Base-by-base conservation (phyloP, 64 coral and sea anemone species). In the Montipora sp. region DNA sequence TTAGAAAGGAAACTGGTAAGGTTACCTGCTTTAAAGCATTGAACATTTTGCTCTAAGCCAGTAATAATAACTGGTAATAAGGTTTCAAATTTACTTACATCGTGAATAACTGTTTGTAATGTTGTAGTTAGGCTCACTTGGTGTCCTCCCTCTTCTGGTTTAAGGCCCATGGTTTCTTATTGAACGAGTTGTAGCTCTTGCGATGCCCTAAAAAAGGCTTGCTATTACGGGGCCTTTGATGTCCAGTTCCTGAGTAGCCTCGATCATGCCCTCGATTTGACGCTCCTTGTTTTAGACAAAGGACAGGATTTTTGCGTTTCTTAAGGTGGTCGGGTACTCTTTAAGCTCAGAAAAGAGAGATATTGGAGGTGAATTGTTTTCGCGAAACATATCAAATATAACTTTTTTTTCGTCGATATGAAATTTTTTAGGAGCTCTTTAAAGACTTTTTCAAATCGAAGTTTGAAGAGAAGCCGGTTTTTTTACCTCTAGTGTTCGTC, bases 161-260 rank as follows among this genome's bases (percentile, higher is more conserved):
- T 76, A 72, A 48, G 87, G 48, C 74, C 87, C 72, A 53, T 20
- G 43, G 51, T 72, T 89, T 89, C 87, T 48, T 75, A 77, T 50
- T 89, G 36, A 59, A 83, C 59, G 48, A 7, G 49, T 83, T 46
- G 47, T 50, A 83, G 44, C 80, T 74, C 72, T 73, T 74, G 47
- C 14, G 66, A 49, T 88, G 73, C 72, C 87, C 87, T 89, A 89
- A 89, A 89, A 89, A 89, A 78, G 87, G 70, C 87, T 77, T 75
- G 45, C 48, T 51, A 78, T 55, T 23, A 59, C 44, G 19, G 72
- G 74, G 59, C 43, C 70, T 49, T 55, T 59, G 71, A 46, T 58
- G 44, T 77, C 48, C 85, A 57, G 19, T 20, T 36, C 57, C 71
- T 59, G 49, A 77, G 57, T 89, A 89, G 47, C 48, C 18, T 48